phyloP scores from a whole-genome alignment of 2,797 vertebrate genomes.

The Mormyrops attenuatus region DNA sequence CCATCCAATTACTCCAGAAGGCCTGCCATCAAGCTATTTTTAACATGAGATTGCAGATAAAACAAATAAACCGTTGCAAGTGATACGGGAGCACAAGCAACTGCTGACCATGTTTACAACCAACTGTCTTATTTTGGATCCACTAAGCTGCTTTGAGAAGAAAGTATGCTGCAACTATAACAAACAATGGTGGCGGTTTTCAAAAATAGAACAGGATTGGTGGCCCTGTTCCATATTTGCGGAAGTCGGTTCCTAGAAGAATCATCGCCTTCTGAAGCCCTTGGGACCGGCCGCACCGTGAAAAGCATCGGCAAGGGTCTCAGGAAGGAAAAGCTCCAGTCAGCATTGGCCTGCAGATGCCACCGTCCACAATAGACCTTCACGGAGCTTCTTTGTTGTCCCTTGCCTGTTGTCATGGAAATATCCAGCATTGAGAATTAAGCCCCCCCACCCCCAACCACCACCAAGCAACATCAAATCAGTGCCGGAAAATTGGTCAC shows the following conservation, averaged over 20 bases:
- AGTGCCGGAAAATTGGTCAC: constrained; percentile 61
- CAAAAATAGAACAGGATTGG: constrained; percentile 36
- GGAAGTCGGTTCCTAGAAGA: constrained; percentile 34
- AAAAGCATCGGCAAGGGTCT: not conserved
- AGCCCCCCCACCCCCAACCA: constrained; percentile 22
- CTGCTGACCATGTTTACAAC: not conserved
- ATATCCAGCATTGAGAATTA: constrained; percentile 38
- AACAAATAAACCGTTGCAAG: not conserved
- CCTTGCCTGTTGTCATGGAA: constrained; percentile 59
- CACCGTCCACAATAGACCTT: constrained; percentile 30
- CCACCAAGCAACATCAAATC: constrained; percentile 38
- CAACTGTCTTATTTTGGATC: not conserved
- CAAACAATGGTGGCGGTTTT: constrained; percentile 43
- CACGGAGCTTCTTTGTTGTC: constrained; percentile 15
- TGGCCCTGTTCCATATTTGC: constrained; percentile 36
- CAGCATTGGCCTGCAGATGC: constrained; percentile 45
- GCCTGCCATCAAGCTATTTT: not conserved
- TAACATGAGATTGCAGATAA: not conserved
- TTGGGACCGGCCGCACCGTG: constrained; percentile 30
- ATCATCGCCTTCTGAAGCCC: constrained; percentile 24
- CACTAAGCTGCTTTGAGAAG: not conserved
- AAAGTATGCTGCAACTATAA: not conserved
- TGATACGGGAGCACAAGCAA: not conserved
- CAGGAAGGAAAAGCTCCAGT: not conserved
- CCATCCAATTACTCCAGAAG: not conserved